Evolutionary conservation across 2,113 vertebrate species (phyloP), one percentile per base, ranked within the genome.

Genomic region (Oceanites oceanicus): DNA sequence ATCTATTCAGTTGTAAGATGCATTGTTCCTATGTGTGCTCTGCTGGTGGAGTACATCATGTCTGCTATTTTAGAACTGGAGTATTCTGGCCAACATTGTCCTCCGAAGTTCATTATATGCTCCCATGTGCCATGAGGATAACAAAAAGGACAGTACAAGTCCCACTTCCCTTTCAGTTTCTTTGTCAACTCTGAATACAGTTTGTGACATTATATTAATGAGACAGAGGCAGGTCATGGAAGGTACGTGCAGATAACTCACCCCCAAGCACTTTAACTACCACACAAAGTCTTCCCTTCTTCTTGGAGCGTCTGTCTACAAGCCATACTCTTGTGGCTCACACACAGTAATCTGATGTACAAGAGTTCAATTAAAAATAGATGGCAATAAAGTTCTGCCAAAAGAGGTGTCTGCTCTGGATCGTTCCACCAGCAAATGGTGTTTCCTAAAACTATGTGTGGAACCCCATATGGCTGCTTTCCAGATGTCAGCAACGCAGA

Each of bases 291-390:
- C 52, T 38, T 55, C 58, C 53, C 67, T 65, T 72, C 82, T n/a
- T 72, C 53, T 85, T 38, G 75, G 62, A 67, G 63, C 0, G 1
- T 23, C 52, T 58, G 47, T 32, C 58, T 88, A 55, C 36, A 88
- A 72, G 58, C 21, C 32, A 58, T 30, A 9, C 30, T 74, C 65
- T 40, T 32, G 42, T 45, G 68, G 73, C 59, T 92, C 50, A 49
- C 30, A 36, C 58, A 58, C 15, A 67, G 47, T 53, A 80, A 76
- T 66, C 10, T 62, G 62, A 94, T 49, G 86, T 66, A 32, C n/a
- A 52, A 45, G 38, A 88, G 78, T 62, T 80, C 82, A 92, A 38
- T 49, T 93, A 59, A 94, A 94, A 94, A 81, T 91, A 91, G 90
- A 70, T 10, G 53, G 78, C 87, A 88, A 73, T 62, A n/a, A 84